phyloP scores from a whole-genome alignment of 2,888 invertebrate species.

The Hirtodrosophila cameraria region DNA sequence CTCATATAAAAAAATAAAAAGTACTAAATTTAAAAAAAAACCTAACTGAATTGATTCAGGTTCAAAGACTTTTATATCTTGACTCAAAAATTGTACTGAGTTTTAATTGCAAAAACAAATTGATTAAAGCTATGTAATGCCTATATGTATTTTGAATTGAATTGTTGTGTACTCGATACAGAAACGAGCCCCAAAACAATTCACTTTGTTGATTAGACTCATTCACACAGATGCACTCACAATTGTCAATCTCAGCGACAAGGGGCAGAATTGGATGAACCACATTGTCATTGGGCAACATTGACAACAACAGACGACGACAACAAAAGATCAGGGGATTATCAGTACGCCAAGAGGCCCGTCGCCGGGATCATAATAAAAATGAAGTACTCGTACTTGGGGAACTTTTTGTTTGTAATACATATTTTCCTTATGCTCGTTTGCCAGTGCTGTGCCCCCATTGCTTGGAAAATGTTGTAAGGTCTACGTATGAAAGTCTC shows the following conservation, averaged over 20 bases:
- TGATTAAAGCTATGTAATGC: too few relatives aligned
- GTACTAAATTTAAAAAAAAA: too few relatives aligned
- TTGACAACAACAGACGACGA: slow-evolving; percentile 18
- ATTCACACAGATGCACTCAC: not conserved
- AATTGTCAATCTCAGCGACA: not conserved
- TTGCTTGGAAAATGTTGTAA: slow-evolving; percentile 46
- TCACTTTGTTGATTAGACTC: not conserved
- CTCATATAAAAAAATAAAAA: slow-evolving; percentile 3
- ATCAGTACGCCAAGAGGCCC: slow-evolving; percentile 40
- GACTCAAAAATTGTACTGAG: too few relatives aligned
- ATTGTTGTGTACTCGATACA: slow-evolving; percentile 6
- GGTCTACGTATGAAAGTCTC: slow-evolving; percentile 26
- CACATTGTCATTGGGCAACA: slow-evolving; percentile 4
- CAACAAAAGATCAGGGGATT: slow-evolving; percentile 41
- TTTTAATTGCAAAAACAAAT: too few relatives aligned
- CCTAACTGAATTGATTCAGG: slow-evolving; percentile 37
- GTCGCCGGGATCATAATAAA: slow-evolving; percentile 43
- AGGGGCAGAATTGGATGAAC: slow-evolving; percentile 7
- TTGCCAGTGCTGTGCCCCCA: slow-evolving; percentile 48
- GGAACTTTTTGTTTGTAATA: slow-evolving; percentile 10
- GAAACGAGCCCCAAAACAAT: slow-evolving; percentile 15
- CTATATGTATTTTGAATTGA: slow-evolving; percentile 2
- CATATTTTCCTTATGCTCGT: slow-evolving; percentile 31
- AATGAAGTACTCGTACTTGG: slow-evolving; percentile 29
- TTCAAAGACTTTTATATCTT: slow-evolving; percentile 54